Base-by-base conservation (phyloP, 2,113 vertebrate species). In the Oxyura jamaicensis region DNA sequence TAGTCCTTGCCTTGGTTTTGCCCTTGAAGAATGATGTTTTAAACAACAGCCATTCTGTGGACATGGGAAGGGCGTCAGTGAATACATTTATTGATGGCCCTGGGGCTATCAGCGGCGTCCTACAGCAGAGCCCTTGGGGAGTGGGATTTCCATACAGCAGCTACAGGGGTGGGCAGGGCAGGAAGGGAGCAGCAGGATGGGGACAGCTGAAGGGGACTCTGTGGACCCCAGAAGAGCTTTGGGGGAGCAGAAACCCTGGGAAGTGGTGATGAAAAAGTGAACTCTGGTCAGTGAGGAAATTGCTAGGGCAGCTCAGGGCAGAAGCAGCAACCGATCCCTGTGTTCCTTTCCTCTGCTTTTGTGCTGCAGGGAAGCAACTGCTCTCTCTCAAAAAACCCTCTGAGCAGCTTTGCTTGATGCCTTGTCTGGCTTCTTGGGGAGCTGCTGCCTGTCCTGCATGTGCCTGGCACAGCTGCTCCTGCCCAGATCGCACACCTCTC, bases 301-400 rank as follows among this genome's bases (percentile, higher is more conserved):
- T 78, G 63, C 66, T 62, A 5, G 4, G 36, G 36, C 4, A 1
- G 31, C 10, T 6, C 12, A 6, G 50, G 29, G 65, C 63, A 83
- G 53, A 67, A 72, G 19, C 42, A 63, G 42, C 1, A 3, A n/a
- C 0, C 1, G 60, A 33, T 71, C 62, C 67, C 86, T 90, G 44
- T 31, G 56, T 56, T 87, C 86, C 52, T 87, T 79, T 42, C 48
- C 73, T 81, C 82, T 81, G 22, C 95, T 85, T 90, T 86, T 85
- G 82, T 0, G 48, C 88, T 4, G 12, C 81, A 85, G 69, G 82
- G 66, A 85, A 90, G 83, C 74, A 90, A 90, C 88, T 83, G 74
- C 62, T 90, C 56, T 74, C 17, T 39, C 39, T 39, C 39, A 16
- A 36, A 31, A 13, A 33, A 11, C 26, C 39, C 39, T 39, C 39